Base-by-base conservation (phyloP, 2,888 invertebrate species). In the Mechanitis messenoides region DNA sequence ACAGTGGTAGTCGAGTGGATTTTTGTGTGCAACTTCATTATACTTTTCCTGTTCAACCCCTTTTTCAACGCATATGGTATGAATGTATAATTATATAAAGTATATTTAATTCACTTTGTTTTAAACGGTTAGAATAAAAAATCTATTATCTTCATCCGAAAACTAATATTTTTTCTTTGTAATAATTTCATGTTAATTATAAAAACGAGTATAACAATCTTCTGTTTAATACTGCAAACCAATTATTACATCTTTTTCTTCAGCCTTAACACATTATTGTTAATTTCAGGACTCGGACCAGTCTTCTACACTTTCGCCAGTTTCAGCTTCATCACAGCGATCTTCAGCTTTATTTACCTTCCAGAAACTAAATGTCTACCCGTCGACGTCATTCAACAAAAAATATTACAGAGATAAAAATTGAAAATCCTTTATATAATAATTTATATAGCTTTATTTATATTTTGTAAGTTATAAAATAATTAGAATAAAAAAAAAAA, bases 331-430 rank as follows among this genome's bases (percentile, higher is more conserved):
- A 11, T 60, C 3, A 68, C 72, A 2, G 63, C 69, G 0, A 11
- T 68, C 2, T 74, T 69, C 60, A 63, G 67, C 20, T 55, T 64
- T 33, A 61, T 68, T 61, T 68, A 53, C 35, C 42, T 72, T 55
- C 74, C 74, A 3, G 75, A 75, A 55, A 75, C 74, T 0, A 72
- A 68, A 55, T 72, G 74, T 0, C 35, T 74, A 47, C 65, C 73
- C 12, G 71, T 72, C 3, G 71, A 74, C 47, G 68, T 64, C 0
- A 68, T 73, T 35, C 75, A 74, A 53, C 46, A 58, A 33, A 33
- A 62, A 35, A 70, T 73, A 53, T 46, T 57, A 5, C 53, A 47
- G 33, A 59, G 42, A 59, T 35, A 45, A 1, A 33, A 62, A 31
- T 56, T 45, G 45, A 7, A 53, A 58, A 42, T 7, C 11, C 1